Base-by-base conservation (phyloP, 2,888 invertebrate genomes). In the Andrena dorsata region DNA sequence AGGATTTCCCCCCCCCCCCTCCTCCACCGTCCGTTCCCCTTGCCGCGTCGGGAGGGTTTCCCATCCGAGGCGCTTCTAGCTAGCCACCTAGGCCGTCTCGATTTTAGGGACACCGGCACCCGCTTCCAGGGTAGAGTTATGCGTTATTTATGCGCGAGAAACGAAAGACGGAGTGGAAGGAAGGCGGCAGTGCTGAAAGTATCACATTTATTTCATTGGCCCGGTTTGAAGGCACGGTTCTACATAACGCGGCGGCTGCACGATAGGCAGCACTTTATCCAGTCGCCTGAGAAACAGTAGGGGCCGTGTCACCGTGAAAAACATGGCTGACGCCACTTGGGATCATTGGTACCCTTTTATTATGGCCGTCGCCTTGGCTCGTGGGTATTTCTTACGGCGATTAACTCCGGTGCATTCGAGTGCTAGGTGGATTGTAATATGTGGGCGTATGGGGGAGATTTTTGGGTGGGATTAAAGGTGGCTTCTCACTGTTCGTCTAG, bases 141-240 rank as follows among this genome's bases (percentile, higher is more conserved):
- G 88, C 87, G 86, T 91, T 92, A 91, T 92, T 92, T 90, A 92
- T 91, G 86, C 84, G 66, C 60, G 74, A 81, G 80, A 85, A 87
- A 84, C 82, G 78, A 76, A 85, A 86, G 86, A 86, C 82, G 76
- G 84, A 84, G 80, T 83, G 64, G 84, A 80, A 74, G 77, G 69
- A 73, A 85, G 86, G 84, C 86, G 89, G 88, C 89, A 81, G 91
- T 89, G 91, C 89, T 91, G 92, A 92, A 92, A 91, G 91, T 89
- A 90, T 90, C 90, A 89, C 87, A 89, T 90, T 90, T 89, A 88
- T 89, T 90, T 90, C 75, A 75, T 84, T 75, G 84, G 77, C 47
- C 80, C 66, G 79, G 60, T 68, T 82, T 28, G 74, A 41, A 83
- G 79, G 80, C 68, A 65, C 79, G 66, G 65, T 28, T 13, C 8